phyloP scores from a whole-genome alignment of 2,888 invertebrate species.

The Lasioglossum leucozonium region DNA sequence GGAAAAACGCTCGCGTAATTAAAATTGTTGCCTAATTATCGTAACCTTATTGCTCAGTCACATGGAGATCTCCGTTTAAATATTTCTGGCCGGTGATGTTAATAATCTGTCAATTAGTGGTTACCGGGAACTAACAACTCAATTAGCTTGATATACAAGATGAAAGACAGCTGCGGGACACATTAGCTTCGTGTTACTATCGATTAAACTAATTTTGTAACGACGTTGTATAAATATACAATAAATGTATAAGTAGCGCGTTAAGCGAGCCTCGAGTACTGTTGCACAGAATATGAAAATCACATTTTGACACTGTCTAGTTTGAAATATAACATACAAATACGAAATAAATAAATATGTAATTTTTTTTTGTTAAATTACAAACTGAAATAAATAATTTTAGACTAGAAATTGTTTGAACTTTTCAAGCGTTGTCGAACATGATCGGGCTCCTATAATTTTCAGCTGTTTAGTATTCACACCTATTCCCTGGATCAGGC shows the following conservation, averaged over 20 bases:
- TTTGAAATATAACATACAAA: neutral
- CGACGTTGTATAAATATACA: neutral
- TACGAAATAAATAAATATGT: neutral
- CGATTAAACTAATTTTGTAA: neutral
- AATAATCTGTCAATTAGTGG: neutral
- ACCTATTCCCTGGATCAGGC: conserved; percentile 17
- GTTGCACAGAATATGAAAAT: neutral
- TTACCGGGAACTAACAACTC: neutral
- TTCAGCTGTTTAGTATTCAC: conserved; percentile 27
- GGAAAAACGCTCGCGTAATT: neutral
- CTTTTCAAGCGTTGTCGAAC: neutral
- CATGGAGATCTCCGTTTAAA: neutral
- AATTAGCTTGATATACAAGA: neutral
- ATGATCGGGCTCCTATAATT: neutral
- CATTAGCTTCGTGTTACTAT: neutral
- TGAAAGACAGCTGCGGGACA: neutral
- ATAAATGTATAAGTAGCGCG: neutral
- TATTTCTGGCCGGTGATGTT: neutral
- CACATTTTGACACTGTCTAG: neutral
- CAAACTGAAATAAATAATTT: neutral
- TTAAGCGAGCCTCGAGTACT: neutral
- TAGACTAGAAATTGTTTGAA: neutral
- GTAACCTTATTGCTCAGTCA: neutral
- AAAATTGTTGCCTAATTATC: neutral
- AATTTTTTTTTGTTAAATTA: too few relatives aligned